Evolutionary conservation across 2,888 invertebrate genomes (phyloP).

Genomic region (Heteromurus nitidus): DNA sequence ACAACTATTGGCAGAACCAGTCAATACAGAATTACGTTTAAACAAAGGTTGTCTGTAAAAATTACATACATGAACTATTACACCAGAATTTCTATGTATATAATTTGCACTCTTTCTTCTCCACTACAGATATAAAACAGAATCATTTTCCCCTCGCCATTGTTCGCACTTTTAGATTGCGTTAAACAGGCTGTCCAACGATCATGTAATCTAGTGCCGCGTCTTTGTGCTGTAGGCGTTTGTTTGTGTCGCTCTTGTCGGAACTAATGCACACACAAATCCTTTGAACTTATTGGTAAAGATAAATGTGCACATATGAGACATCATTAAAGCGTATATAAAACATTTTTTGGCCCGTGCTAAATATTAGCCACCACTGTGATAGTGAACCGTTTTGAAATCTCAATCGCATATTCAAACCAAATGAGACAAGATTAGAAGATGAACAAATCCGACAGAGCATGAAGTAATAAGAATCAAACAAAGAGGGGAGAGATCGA

Average conservation of each 20-base stretch:
- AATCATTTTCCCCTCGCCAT: background rate
- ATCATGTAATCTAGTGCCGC: slow-evolving; percentile 24
- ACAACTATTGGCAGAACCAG: background rate
- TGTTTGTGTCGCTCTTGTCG: slow-evolving; percentile 32
- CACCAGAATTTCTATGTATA: background rate
- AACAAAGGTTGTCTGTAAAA: slow-evolving; percentile 14
- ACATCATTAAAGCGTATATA: background rate
- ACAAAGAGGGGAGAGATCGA: slow-evolving; percentile 35
- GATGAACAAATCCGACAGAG: slow-evolving; percentile 44
- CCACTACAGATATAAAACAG: too few species aligned
- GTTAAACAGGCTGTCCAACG: background rate
- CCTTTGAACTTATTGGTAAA: too few species aligned
- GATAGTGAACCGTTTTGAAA: slow-evolving; percentile 35
- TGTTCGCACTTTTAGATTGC: slow-evolving; percentile 7
- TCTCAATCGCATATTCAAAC: slow-evolving; percentile 30
- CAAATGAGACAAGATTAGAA: slow-evolving; percentile 50
- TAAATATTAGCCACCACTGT: slow-evolving; percentile 15
- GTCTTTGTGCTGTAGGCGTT: slow-evolving; percentile 26
- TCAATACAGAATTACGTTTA: slow-evolving; percentile 9
- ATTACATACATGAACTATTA: slow-evolving; percentile 18
- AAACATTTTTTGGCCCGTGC: background rate
- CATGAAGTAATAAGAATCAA: slow-evolving; percentile 50
- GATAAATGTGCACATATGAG: background rate
- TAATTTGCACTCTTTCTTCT: background rate
- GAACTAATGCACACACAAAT: slow-evolving; percentile 28